Evolutionary conservation across 2,888 invertebrate species (phyloP).

Genomic region (Anodontia alba): DNA sequence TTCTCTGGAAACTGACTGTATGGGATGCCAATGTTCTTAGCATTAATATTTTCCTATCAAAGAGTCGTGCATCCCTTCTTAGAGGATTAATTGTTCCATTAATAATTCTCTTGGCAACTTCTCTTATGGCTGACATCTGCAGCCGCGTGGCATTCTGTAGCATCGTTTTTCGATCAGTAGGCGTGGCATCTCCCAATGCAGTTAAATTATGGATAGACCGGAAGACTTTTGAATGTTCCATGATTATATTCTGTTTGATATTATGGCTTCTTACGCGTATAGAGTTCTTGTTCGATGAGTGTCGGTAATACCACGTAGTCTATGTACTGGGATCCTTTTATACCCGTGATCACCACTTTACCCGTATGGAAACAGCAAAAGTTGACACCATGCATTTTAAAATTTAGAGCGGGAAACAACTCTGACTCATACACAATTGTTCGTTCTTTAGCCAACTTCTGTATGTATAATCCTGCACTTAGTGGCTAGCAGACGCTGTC

Average conservation of each 20-base stretch:
- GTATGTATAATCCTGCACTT: conserved; percentile 8
- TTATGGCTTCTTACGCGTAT: background rate
- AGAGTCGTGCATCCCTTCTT: conserved; percentile 18
- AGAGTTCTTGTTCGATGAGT: conserved; percentile 25
- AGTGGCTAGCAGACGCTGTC: conserved; percentile 29
- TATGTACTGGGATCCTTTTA: background rate
- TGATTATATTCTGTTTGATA: background rate
- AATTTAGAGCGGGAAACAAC: conserved; percentile 21
- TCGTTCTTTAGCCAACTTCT: background rate
- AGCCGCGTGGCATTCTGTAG: conserved; percentile 8
- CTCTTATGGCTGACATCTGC: conserved; percentile 10
- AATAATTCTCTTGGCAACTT: conserved; percentile 11
- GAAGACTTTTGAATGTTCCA: background rate
- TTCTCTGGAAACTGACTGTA: background rate
- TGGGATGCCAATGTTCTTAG: conserved; percentile 6
- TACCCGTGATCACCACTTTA: conserved; percentile 41
- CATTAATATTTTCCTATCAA: conserved; percentile 17
- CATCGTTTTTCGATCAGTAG: conserved; percentile 14
- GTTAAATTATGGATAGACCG: background rate
- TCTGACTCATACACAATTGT: conserved; percentile 31
- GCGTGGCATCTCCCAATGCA: background rate
- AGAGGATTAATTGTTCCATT: conserved; percentile 24
- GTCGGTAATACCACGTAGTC: conserved; percentile 20
- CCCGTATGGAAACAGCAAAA: conserved; percentile 37
- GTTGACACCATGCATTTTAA: conserved; percentile 10